These are phyloP conservation scores for Mystacides longicornis DNA, from an alignment of 2,888 invertebrate genomes.

Conservation along the genomic window DNA sequence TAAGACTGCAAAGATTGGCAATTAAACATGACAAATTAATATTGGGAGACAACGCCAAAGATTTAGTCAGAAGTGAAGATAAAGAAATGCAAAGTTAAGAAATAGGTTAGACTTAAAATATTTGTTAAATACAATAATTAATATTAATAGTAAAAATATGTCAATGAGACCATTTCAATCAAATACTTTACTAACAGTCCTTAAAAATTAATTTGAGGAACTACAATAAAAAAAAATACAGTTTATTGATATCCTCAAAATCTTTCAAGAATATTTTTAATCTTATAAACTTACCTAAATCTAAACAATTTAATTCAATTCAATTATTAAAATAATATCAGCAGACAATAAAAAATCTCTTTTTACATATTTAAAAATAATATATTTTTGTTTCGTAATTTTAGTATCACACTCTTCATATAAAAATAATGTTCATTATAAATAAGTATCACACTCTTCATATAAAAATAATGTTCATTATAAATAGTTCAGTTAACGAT, in stretches of 20 bases:
- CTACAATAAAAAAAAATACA: neutral
- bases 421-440: too few species aligned
- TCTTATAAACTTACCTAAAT: neutral
- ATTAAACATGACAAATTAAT: too few species aligned
- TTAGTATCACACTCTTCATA: conserved; percentile 25
- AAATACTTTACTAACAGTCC: neutral
- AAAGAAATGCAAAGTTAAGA: too few species aligned
- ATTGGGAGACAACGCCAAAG: too few species aligned
- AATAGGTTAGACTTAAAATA: neutral
- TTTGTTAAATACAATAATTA: neutral
- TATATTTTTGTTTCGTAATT: conserved; percentile 23
- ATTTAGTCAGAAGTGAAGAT: too few species aligned
- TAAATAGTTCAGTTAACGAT: too few species aligned
- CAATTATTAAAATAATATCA: neutral
- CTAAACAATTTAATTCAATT: neutral
- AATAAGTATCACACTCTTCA: conserved; percentile 26
- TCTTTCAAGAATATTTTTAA: neutral
- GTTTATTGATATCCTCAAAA: neutral
- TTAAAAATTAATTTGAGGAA: neutral
- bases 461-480: too few species aligned
- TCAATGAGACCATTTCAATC: conserved; percentile 5
- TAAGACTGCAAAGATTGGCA: too few species aligned
- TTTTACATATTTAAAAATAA: conserved; percentile 19
- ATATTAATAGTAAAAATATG: neutral
- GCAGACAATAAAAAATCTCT: conserved; percentile 14